Base-by-base conservation (phyloP, 64 coral and sea anemone species). In the Montipora efflorescens region DNA sequence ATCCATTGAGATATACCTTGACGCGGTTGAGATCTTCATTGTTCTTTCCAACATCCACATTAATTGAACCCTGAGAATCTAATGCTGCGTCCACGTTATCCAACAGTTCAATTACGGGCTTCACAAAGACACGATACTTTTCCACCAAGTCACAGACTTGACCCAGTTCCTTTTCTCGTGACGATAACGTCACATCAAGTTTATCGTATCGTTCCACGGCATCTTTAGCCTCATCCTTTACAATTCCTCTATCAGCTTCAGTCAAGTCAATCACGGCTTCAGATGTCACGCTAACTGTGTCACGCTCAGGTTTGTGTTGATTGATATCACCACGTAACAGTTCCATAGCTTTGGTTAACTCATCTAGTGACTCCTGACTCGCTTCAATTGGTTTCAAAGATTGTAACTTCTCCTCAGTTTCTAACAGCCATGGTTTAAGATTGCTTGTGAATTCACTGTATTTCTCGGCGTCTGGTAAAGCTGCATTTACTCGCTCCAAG, bases 31-130 rank as follows among this genome's bases (percentile, higher is more conserved):
- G 88, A 50, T 96, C 89, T 8, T 92, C 92, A 28, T 96, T 92
- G 90, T 99, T 99, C 90, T 95, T 99, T 62, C 91, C 88, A 18
- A 99, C 75, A 67, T 99, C 98, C 61, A 67, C 95, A 68, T 90
- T 92, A 25, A 90, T 48, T 13, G 95, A 85, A 50, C 94, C 92
- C 47, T 90, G 79, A 9, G 67, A 71, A n/a, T 77, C 87, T 3
- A 99, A 62, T 12, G 69, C 53, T 44, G 91, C 74, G 47, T 96
- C 98, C 82, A 47, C 84, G 44, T 89, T 91, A 36, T 66, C 76
- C 18, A 99, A 47, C 13, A 92, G 23, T 43, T 94, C 85, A 50
- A 83, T 74, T 16, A 99, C 79, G 43, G 95, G 95, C 58, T 88
- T 47, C 10, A 99, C 50, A 9, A 81, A 80, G 1, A 55, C 77